Conservation (phyloP, 2,113 vertebrate genomes). For the Panthera leo region DNA sequence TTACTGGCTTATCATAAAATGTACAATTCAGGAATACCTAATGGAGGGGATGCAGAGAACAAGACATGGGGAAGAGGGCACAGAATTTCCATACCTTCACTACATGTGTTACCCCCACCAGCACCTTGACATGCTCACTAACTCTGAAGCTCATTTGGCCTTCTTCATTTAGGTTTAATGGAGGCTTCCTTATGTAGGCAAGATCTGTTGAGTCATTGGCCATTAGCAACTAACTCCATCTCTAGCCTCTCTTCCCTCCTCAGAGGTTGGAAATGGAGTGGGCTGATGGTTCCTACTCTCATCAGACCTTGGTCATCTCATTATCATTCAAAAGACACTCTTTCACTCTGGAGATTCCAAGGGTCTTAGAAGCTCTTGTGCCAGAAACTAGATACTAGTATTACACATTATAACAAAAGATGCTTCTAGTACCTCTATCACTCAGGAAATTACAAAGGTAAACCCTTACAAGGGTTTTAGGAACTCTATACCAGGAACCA, state of each 20-base stretch:
- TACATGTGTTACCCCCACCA: neutral
- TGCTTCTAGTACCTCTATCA: neutral
- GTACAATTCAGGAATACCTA: neutral
- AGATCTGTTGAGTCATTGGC: neutral
- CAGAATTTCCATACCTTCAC: neutral
- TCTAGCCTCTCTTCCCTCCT: too few relatives aligned
- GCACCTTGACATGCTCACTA: neutral
- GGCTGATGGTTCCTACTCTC: neutral
- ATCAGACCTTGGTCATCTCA: neutral
- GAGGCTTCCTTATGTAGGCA: neutral
- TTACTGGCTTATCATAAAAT: neutral
- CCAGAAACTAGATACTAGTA: neutral
- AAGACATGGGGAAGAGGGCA: neutral
- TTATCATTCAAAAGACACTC: neutral
- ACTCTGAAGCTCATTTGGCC: neutral
- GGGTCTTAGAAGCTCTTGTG: neutral
- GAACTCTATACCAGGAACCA: neutral
- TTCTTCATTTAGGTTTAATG: neutral
- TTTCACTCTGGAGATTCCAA: neutral
- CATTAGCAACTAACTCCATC: neutral
- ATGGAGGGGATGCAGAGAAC: neutral
- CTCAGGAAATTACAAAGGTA: neutral
- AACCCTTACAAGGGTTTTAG: neutral
- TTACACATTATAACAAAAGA: neutral
- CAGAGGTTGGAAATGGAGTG: neutral